A percentile compares a stretch with the other conserved stretches of the same genome.
These are phyloP conservation scores for Brachycybe producta DNA, from an alignment of 2,888 invertebrate genomes.

Conservation along the genomic window DNA sequence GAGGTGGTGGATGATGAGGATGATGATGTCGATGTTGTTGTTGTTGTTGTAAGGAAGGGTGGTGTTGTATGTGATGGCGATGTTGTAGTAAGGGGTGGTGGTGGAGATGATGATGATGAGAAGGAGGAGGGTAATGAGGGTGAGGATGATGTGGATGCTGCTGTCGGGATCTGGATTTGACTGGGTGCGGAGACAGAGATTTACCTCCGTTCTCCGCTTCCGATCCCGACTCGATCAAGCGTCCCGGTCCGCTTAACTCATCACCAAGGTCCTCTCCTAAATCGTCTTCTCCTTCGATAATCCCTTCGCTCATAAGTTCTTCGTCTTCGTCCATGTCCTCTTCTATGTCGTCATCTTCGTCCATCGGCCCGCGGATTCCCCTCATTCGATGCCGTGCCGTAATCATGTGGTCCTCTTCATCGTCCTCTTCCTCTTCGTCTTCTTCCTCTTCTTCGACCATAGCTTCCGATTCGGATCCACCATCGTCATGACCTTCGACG, in stretches of 20 bases:
- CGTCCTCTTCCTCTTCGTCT: constrained; percentile 21
- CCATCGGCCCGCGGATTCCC: not conserved
- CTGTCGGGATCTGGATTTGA: not conserved
- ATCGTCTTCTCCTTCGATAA: constrained; percentile 2
- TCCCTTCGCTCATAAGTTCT: not conserved
- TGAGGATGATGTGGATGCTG: constrained; percentile 3
- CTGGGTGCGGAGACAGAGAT: not conserved
- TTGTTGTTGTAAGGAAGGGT: not conserved
- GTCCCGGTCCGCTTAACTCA: not conserved
- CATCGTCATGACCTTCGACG: constrained; percentile 17
- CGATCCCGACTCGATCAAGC: not conserved
- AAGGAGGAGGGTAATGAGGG: not conserved
- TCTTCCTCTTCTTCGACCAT: constrained; percentile 20
- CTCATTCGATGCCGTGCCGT: not conserved
- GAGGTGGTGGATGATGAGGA: too few relatives aligned
- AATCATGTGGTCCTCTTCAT: constrained; percentile 18
- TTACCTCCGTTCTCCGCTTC: too few relatives aligned
- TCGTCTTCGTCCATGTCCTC: not conserved
- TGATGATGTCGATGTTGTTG: not conserved
- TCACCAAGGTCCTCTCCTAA: not conserved
- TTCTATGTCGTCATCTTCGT: constrained; percentile 11
- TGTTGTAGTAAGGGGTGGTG: constrained; percentile 6
- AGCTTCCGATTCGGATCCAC: constrained; percentile 19
- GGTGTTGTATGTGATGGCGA: not conserved
- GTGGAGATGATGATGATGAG: not conserved